These are phyloP conservation scores for western clawed frog (Xenopus tropicalis) DNA, from an alignment of 2,113 vertebrate genomes.

Conservation along the genomic window UCB_Xtro_10.0 CM004447.2:57148001-57148500, in stretches of 20 bases:
- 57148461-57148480: too few relatives aligned
- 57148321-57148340: too few relatives aligned
- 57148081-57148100: slow-evolving; percentile 43
- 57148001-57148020: slow-evolving; percentile 81
- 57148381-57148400: too few relatives aligned
- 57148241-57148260: slow-evolving; percentile 82
- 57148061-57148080: slow-evolving; percentile 77
- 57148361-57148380: too few relatives aligned
- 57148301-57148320: too few relatives aligned
- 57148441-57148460: too few relatives aligned
- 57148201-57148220: slow-evolving; percentile 90
- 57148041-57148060: slow-evolving; percentile 93
- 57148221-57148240: slow-evolving; percentile 86
- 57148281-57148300: too few relatives aligned
- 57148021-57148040: slow-evolving; percentile 87
- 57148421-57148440: too few relatives aligned
- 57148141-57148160: slow-evolving; percentile 85
- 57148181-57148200: slow-evolving; percentile 81
- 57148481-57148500: too few relatives aligned
- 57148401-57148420: too few relatives aligned
- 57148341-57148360: too few relatives aligned
- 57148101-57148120: slow-evolving; percentile 82
- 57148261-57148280: slow-evolving; percentile 67
- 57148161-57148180: slow-evolving; percentile 81
- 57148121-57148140: slow-evolving; percentile 98